phyloP scores from a whole-genome alignment of 2,113 vertebrate genomes.

The Paracanthobrama guichenoti region DNA sequence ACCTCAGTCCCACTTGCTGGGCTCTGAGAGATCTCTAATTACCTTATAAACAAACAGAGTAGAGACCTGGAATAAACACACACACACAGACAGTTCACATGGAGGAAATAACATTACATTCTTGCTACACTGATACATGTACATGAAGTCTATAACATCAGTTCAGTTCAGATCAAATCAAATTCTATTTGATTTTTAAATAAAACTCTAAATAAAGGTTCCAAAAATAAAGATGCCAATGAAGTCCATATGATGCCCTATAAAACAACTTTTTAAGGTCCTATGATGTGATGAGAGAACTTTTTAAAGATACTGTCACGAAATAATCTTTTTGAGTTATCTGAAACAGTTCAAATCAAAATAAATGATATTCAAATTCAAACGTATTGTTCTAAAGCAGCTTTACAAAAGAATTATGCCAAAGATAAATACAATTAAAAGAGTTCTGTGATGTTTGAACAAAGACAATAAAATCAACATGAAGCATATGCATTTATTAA shows the following conservation, averaged over 20 bases:
- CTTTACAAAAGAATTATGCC: background rate
- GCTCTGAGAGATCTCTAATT: slow-evolving; percentile 66
- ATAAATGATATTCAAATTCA: background rate
- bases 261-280: background rate
- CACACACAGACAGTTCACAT: background rate
- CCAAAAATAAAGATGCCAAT: background rate
- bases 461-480: background rate
- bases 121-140: background rate
- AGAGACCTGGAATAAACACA: slow-evolving; percentile 60
- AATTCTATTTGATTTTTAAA: background rate
- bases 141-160: background rate
- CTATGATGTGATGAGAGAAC: background rate
- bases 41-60: slow-evolving; percentile 65
- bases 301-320: background rate
- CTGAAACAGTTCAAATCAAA: background rate
- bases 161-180: background rate
- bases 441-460: background rate
- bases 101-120: background rate
- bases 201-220: too few species aligned
- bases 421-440: background rate
- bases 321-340: background rate
- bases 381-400: background rate
- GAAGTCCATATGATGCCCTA: background rate
- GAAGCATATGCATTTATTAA: background rate
- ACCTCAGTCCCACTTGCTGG: slow-evolving; percentile 64